Evolutionary conservation across 2,888 invertebrate genomes (phyloP).

Genomic region (Tetranychus truncatus): DNA sequence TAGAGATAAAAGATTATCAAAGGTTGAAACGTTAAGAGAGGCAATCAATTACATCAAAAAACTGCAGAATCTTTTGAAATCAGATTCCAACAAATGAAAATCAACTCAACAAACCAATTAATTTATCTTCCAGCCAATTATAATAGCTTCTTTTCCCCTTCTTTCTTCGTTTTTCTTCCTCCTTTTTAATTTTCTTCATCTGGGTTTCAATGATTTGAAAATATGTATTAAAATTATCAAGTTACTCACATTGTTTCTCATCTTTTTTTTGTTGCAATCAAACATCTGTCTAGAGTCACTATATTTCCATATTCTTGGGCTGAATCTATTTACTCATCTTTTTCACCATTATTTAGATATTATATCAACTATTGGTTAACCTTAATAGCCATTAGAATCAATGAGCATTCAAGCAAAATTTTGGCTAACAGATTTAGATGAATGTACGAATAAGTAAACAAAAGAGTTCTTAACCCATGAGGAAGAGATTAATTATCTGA

Average conservation of each 20-base stretch:
- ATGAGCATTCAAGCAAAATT: neutral
- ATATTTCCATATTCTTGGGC: neutral
- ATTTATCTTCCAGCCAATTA: neutral
- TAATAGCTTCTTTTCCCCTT: neutral
- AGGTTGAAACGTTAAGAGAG: conserved; percentile 33
- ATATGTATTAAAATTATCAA: neutral
- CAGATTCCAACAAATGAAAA: neutral
- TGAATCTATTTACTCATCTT: neutral
- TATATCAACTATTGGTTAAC: neutral
- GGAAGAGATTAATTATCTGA: no score
- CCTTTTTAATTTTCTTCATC: neutral
- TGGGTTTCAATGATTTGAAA: neutral
- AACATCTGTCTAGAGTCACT: neutral
- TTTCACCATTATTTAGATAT: neutral
- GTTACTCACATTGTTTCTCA: neutral
- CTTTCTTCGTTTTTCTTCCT: neutral
- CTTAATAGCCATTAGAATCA: neutral
- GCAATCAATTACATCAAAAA: conserved; percentile 33
- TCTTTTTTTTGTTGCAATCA: neutral
- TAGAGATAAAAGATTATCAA: conserved; percentile 30
- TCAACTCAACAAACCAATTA: neutral
- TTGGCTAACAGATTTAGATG: neutral
- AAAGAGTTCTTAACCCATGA: conserved; percentile 37
- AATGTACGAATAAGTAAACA: neutral
- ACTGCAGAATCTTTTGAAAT: conserved; percentile 25